Conservation (phyloP, 1,140 invertebrate genomes). For the Panonychus citri region DNA sequence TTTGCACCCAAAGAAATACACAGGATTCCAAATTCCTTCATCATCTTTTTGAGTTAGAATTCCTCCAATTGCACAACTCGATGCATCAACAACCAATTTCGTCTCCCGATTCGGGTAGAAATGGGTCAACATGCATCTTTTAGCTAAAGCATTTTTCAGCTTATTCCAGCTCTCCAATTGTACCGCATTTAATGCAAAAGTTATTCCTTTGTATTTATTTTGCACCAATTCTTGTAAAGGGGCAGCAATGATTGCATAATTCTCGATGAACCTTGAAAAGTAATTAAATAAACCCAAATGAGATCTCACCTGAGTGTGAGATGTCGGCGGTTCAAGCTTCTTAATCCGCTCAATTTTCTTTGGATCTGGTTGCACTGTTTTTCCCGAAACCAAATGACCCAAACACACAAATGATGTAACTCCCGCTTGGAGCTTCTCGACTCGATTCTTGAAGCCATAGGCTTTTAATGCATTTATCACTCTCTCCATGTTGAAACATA, state of each 20-base stretch:
- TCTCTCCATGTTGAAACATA: background rate
- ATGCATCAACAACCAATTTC: conserved; percentile 15
- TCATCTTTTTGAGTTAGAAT: too few species aligned
- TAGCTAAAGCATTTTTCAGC: background rate
- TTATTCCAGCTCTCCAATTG: background rate
- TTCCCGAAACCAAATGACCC: background rate
- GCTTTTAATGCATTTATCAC: conserved; percentile 6
- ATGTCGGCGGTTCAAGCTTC: background rate
- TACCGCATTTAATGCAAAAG: background rate
- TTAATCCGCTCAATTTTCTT: too few species aligned
- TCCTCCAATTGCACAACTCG: conserved; percentile 17
- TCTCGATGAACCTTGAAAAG: background rate
- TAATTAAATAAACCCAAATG: background rate
- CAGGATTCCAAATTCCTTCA: too few species aligned
- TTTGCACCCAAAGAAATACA: too few species aligned
- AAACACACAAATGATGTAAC: too few species aligned
- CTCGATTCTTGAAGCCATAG: conserved; percentile 15
- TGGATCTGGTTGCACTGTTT: conserved; percentile 14
- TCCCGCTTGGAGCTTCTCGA: conserved; percentile 22
- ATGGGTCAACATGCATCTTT: background rate
- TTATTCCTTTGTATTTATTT: too few species aligned
- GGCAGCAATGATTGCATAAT: background rate
- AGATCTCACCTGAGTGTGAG: background rate
- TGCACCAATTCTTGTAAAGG: background rate
- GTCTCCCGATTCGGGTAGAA: background rate